A percentile compares a stretch with the other conserved stretches of the same genome.
phyloP scores from a whole-genome alignment of 92 coral and sea anemone genomes.

The Metridium senile region DNA sequence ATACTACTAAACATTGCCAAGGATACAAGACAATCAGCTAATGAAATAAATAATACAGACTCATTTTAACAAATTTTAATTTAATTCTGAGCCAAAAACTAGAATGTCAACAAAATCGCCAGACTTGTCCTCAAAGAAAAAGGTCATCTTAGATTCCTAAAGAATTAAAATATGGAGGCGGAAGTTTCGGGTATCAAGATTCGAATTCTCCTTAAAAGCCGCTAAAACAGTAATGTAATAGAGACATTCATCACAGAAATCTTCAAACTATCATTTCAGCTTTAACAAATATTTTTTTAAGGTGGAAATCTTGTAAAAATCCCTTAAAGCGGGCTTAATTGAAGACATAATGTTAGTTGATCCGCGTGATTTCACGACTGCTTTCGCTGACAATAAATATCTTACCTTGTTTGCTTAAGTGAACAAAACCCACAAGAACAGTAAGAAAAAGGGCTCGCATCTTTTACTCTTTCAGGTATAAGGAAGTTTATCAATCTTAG shows the following conservation, averaged over 20 bases:
- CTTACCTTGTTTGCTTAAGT: neutral
- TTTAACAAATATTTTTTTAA: no score
- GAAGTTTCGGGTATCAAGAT: neutral
- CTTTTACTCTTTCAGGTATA: neutral
- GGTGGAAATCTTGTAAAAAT: no score
- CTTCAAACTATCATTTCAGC: neutral
- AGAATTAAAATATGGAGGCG: slow-evolving; percentile 4
- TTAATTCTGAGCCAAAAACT: no score
- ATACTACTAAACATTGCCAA: no score
- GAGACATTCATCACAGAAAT: neutral
- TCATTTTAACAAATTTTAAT: neutral
- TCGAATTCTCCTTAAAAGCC: neutral
- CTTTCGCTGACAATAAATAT: neutral
- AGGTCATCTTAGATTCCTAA: neutral
- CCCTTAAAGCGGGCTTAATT: neutral
- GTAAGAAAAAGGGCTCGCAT: neutral
- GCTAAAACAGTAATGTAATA: neutral
- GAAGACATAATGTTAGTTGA: neutral
- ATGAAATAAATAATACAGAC: neutral
- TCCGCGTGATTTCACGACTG: neutral
- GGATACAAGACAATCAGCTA: neutral
- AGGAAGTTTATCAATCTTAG: neutral
- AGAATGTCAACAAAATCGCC: neutral
- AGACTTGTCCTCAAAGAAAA: neutral
- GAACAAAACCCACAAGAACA: slow-evolving; percentile 2